Evolutionary conservation across 2,113 vertebrate species (phyloP), one percentile per base, ranked within the genome.

Genomic region (Zosterops japonicus): DNA sequence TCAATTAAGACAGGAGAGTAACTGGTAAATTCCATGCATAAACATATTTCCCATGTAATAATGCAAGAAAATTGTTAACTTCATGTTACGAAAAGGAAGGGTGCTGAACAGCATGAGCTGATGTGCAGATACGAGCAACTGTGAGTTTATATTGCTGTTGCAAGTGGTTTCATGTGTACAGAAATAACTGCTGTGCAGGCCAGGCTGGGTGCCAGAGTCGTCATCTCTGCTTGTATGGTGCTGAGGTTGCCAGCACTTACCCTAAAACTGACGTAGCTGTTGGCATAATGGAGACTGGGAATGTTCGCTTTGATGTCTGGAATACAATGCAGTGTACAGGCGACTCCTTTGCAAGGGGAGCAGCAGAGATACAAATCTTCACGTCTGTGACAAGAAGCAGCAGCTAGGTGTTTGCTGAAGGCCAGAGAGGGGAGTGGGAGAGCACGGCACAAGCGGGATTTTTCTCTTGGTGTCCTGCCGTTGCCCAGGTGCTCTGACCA

Each of bases 101-200:
- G 29, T 85, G 47, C 84, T 47, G 70, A 90, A 80, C 42, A 35
- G 81, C 77, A 65, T 0, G 0, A 87, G 36, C 65, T 69, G 72
- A 60, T 79, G 72, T 67, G 63, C 84, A 83, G 67, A n/a, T 59
- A 83, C 1, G 22, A 65, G 76, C 39, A 69, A 68, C 79, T 46
- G 52, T 68, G 89, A 87, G 74, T 89, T 83, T 74, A 33, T 69
- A 64, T 53, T 89, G 83, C 91, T 86, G 52, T 60, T 90, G 72
- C 80, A 81, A 92, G 68, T 89, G 87, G 77, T 87, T 96, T 89
- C 2, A 0, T 69, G 63, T 87, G 68, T 49, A 12, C 24, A 77
- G 55, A 93, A 93, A 93, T 91, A 94, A 89, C 92, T 93, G 77
- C 87, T 94, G 91, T 77, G 71, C 88, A 31, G 90, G 63, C 89